Evolutionary conservation across 2,797 vertebrate genomes (phyloP).

Genomic region (Siniperca undulata): DNA sequence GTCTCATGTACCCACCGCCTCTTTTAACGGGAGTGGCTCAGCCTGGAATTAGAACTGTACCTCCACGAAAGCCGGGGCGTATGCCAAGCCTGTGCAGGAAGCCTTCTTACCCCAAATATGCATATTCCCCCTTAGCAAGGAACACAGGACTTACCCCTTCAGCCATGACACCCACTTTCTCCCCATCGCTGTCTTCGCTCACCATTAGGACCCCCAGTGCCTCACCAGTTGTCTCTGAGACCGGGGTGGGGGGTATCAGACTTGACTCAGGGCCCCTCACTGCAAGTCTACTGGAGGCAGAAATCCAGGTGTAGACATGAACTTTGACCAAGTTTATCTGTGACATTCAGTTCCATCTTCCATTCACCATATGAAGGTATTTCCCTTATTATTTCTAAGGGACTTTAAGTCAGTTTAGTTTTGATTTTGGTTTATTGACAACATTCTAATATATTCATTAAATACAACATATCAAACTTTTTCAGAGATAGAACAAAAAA

Average conservation of each 20-base stretch:
- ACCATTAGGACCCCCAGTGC: constrained; percentile 84
- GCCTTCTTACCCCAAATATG: constrained; percentile 82
- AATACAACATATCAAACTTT: neutral
- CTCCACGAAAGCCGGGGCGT: constrained; percentile 84
- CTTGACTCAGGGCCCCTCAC: constrained; percentile 80
- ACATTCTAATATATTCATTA: constrained; percentile 7
- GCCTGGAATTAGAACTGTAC: constrained; percentile 90
- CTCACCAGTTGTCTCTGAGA: constrained; percentile 85
- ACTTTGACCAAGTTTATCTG: constrained; percentile 5
- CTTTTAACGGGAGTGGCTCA: constrained; percentile 92
- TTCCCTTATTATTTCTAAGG: constrained; percentile 5
- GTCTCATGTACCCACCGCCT: constrained; percentile 89
- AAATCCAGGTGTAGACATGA: constrained; percentile 85
- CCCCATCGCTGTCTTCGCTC: constrained; percentile 90
- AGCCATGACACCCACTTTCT: constrained; percentile 89
- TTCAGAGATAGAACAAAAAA: neutral
- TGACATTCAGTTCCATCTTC: constrained; percentile 11
- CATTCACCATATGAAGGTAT: constrained; percentile 11
- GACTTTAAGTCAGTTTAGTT: constrained; percentile 22
- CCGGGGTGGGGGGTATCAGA: constrained; percentile 78
- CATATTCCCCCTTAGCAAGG: constrained; percentile 82
- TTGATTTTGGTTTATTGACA: neutral
- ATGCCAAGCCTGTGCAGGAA: constrained; percentile 71
- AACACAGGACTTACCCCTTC: constrained; percentile 85
- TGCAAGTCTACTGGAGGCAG: constrained; percentile 83